Percentiles rank a stretch among this genome's conserved stretches.
These are phyloP conservation scores for Pocillopora grandis DNA, from an alignment of 92 coral and sea anemone genomes.

Conservation along the genomic window DNA sequence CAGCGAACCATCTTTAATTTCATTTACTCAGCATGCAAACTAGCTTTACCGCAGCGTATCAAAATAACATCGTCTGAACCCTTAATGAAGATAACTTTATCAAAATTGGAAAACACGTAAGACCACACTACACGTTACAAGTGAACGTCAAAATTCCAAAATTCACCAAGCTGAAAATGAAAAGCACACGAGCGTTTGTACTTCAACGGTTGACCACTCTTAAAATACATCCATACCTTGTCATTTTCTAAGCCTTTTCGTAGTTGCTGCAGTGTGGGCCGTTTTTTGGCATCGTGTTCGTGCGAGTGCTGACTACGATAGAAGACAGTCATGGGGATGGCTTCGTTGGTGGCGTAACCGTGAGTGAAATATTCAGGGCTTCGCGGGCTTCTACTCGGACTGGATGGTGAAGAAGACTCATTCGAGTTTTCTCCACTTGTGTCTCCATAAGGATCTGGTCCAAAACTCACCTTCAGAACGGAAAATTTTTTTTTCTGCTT, in stretches of 20 bases:
- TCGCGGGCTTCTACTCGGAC: slow-evolving; percentile 32
- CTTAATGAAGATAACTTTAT: too few relatives aligned
- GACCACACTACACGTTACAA: not conserved
- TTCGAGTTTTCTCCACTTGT: not conserved
- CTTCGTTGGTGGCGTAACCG: slow-evolving; percentile 80
- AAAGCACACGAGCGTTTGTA: not conserved
- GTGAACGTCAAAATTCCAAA: not conserved
- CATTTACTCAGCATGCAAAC: too few relatives aligned
- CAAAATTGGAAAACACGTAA: too few relatives aligned
- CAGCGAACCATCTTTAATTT: too few relatives aligned
- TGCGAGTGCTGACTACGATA: slow-evolving; percentile 82
- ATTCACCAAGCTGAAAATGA: not conserved
- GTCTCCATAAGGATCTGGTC: not conserved
- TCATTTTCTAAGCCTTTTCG: slow-evolving; percentile 84
- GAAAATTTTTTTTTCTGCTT: slow-evolving; percentile 22
- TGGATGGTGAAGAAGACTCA: not conserved
- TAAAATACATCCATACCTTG: slow-evolving; percentile 7
- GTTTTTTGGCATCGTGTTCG: slow-evolving; percentile 57
- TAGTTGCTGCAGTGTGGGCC: slow-evolving; percentile 87
- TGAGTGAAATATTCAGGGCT: slow-evolving; percentile 39
- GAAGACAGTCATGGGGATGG: slow-evolving; percentile 95
- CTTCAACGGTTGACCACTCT: too few relatives aligned
- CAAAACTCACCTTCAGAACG: slow-evolving; percentile 10
- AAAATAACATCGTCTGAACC: too few relatives aligned
- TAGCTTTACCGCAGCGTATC: too few relatives aligned